Conservation (phyloP, 2,888 invertebrate species). For the Acanthosoma haemorrhoidale region DNA sequence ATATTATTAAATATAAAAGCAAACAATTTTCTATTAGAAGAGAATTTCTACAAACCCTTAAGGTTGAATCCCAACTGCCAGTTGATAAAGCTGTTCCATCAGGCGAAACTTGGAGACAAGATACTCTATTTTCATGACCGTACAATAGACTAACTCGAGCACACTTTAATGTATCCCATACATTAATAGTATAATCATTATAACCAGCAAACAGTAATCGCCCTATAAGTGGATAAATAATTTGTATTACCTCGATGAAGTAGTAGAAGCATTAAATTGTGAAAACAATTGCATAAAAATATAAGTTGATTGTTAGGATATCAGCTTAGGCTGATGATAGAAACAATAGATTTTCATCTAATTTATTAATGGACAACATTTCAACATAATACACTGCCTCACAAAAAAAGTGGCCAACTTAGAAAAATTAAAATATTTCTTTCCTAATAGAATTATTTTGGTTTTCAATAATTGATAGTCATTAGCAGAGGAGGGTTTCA, state of each 20-base stretch:
- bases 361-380: too few species aligned
- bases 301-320: too few species aligned
- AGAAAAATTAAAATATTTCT: too few species aligned
- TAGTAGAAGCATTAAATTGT: too few species aligned
- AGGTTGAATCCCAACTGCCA: constrained; percentile 93
- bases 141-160: constrained; percentile 82
- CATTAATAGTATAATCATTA: constrained; percentile 96
- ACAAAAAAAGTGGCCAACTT: too few species aligned
- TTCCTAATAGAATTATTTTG: too few species aligned
- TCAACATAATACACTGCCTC: too few species aligned
- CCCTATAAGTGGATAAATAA: too few species aligned
- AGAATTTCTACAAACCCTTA: constrained; percentile 60
- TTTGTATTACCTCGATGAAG: too few species aligned
- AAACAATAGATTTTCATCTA: too few species aligned
- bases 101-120: constrained; percentile 86
- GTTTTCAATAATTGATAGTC: background rate
- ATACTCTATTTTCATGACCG: constrained; percentile 94
- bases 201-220: constrained; percentile 96
- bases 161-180: constrained; percentile 97
- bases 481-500: constrained; percentile 11
- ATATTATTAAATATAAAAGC: background rate
- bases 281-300: too few species aligned
- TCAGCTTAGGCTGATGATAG: too few species aligned
- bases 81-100: constrained; percentile 97
- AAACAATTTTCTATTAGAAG: background rate